Conservation (phyloP, 2,113 vertebrate genomes). For the Eolophus roseicapilla region DNA sequence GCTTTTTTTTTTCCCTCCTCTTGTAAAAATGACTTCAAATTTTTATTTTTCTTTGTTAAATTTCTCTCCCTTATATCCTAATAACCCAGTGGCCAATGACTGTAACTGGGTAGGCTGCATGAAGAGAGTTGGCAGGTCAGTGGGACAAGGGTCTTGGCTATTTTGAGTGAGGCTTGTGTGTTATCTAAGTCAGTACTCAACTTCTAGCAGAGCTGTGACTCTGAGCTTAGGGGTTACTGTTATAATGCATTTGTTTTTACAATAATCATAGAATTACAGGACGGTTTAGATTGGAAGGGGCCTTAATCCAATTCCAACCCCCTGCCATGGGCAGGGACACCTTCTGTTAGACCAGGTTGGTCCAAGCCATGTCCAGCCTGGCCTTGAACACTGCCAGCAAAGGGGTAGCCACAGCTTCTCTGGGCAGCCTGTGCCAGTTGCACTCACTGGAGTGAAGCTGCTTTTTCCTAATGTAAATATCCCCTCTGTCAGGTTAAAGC, state of each 20-base stretch:
- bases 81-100: neutral
- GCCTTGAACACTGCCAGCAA: neutral
- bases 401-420: neutral
- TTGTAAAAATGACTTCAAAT: neutral
- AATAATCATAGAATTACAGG: neutral
- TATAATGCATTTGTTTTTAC: neutral
- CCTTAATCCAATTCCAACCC: neutral
- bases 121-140: neutral
- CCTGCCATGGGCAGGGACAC: neutral
- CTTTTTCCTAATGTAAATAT: neutral
- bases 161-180: fast-evolving
- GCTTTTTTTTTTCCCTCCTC: neutral
- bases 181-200: neutral
- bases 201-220: neutral
- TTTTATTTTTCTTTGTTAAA: neutral
- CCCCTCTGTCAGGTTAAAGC: neutral
- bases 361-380: neutral
- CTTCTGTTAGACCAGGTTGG: neutral
- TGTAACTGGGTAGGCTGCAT: neutral
- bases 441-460: neutral
- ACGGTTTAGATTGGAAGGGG: neutral
- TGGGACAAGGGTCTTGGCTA: fast-evolving
- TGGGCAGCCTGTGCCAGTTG: neutral
- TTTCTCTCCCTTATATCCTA: neutral
- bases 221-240: neutral